Evolutionary conservation across 1,140 invertebrate genomes (phyloP).

Genomic region (Solenopsis invicta): DNA sequence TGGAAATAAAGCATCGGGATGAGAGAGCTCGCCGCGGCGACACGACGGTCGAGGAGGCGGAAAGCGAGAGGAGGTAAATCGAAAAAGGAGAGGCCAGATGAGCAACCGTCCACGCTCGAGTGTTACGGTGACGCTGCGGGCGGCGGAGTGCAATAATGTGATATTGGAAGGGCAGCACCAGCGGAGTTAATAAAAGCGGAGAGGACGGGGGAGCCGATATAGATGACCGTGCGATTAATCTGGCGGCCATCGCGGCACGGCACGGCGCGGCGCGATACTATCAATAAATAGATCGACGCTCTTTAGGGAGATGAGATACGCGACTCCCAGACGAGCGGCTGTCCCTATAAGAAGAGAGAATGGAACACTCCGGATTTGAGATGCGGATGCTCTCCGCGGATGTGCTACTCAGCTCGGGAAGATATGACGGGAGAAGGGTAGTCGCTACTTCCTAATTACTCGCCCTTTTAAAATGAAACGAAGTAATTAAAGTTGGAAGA

Average conservation of each 20-base stretch:
- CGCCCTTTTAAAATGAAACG: conserved; percentile 73
- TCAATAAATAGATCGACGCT: conserved; percentile 69
- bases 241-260: conserved; percentile 22
- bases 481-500: conserved; percentile 76
- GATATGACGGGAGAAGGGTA: conserved; percentile 56
- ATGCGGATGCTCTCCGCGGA: conserved; percentile 39
- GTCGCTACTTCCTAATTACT: conserved; percentile 72
- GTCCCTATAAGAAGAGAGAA: conserved; percentile 18
- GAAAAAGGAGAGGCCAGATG: conserved; percentile 71
- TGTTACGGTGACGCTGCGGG: conserved; percentile 73
- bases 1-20: conserved; percentile 73
- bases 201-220: conserved; percentile 31
- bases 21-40: conserved; percentile 9
- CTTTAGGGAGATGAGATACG: conserved; percentile 70
- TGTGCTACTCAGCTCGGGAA: conserved; percentile 34
- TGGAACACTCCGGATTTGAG: conserved; percentile 21
- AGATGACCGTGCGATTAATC: conserved; percentile 66
- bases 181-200: conserved; percentile 71
- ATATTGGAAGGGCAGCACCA: conserved; percentile 70
- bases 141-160: conserved; percentile 76
- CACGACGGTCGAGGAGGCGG: conserved; percentile 17
- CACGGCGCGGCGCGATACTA: conserved; percentile 19
- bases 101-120: conserved; percentile 69
- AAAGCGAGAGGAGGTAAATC: conserved; percentile 72
- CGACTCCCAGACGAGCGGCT: conserved; percentile 24